Evolutionary conservation across 2,888 invertebrate species (phyloP).

Genomic region (Notodonta ziczac): DNA sequence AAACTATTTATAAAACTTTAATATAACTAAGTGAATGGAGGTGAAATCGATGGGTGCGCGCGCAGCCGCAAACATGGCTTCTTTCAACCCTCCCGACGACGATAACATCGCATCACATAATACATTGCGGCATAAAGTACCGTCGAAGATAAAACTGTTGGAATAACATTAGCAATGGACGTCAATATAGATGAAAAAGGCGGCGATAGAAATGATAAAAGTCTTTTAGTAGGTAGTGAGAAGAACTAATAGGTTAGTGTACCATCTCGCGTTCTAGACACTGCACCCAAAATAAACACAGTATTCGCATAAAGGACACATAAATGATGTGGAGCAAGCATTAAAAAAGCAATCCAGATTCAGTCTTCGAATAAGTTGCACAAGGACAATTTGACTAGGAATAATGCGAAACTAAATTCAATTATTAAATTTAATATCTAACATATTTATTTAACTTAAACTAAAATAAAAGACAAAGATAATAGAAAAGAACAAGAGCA

Average conservation of each 20-base stretch:
- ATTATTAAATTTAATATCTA: not conserved
- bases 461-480: conserved; percentile 16
- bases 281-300: not conserved
- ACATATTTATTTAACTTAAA: not conserved
- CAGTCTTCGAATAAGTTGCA: not conserved
- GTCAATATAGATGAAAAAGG: conserved; percentile 5
- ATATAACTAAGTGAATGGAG: conserved; percentile 54
- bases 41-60: conserved; percentile 76
- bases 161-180: conserved; percentile 15
- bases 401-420: conserved; percentile 5
- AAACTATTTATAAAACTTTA: conserved; percentile 59
- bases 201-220: conserved; percentile 14
- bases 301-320: not conserved
- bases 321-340: too few species aligned
- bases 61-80: conserved; percentile 69
- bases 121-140: conserved; percentile 38
- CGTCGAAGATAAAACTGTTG: not conserved
- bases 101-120: conserved; percentile 3
- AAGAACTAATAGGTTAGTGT: conserved; percentile 2
- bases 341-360: too few species aligned
- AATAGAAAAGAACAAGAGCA: conserved; percentile 17
- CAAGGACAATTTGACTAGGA: not conserved
- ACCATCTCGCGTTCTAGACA: not conserved
- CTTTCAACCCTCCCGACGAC: conserved; percentile 34
- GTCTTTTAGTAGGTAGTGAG: conserved; percentile 13